Conservation (phyloP, 2,797 vertebrate genomes). For the Sylvia borin region DNA sequence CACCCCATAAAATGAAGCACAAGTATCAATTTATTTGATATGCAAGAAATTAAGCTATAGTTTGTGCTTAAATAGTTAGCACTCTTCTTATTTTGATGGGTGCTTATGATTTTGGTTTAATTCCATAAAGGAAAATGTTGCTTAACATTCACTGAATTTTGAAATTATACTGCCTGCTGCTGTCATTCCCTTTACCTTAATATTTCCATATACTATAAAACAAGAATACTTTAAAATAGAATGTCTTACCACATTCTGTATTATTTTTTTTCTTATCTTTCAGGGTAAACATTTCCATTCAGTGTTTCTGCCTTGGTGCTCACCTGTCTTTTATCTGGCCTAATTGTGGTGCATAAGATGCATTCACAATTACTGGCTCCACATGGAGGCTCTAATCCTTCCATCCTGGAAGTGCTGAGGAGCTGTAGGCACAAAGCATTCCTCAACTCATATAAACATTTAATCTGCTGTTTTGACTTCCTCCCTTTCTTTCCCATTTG, state of each 20-base stretch:
- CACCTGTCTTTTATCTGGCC: neutral
- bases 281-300: neutral
- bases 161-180: neutral
- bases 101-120: neutral
- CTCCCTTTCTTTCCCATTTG: neutral
- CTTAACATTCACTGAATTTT: neutral
- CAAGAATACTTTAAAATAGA: neutral
- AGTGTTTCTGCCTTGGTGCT: neutral
- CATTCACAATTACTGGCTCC: neutral
- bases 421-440: neutral
- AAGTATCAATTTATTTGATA: neutral
- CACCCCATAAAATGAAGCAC: neutral
- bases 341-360: neutral
- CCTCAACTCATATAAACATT: neutral
- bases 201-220: neutral
- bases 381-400: neutral
- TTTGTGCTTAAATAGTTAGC: neutral
- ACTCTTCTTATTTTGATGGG: neutral
- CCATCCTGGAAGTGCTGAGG: neutral
- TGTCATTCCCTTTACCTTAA: neutral
- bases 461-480: neutral
- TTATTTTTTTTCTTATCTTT: neutral
- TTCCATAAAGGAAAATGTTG: neutral
- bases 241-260: neutral
- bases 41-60: neutral